Conservation (phyloP, 2,888 invertebrate genomes). For the Ephialtes manifestator region DNA sequence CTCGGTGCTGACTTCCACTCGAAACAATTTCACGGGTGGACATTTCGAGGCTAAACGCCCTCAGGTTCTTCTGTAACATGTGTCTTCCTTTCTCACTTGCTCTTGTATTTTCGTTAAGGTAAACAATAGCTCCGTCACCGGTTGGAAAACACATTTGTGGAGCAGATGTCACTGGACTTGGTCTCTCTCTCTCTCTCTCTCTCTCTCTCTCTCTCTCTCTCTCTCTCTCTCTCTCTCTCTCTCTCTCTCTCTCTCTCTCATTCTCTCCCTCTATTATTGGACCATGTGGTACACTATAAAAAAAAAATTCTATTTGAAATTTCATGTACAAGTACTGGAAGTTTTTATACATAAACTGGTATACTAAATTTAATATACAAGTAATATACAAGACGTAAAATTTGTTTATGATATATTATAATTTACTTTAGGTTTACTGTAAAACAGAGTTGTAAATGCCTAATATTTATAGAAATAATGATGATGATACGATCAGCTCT, state of each 20-base stretch:
- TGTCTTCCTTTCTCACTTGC: background rate
- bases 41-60: background rate
- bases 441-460: too few species aligned
- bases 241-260: constrained; percentile 10
- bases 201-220: constrained; percentile 11
- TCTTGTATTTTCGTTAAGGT: constrained; percentile 14
- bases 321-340: too few species aligned
- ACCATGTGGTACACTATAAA: background rate
- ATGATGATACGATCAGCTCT: too few species aligned
- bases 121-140: constrained; percentile 46
- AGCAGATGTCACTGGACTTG: constrained; percentile 41
- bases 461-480: too few species aligned
- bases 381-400: too few species aligned
- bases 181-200: constrained; percentile 1
- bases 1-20: background rate
- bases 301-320: too few species aligned
- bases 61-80: background rate
- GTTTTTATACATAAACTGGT: too few species aligned
- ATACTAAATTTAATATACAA: too few species aligned
- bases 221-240: constrained; percentile 6
- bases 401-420: too few species aligned
- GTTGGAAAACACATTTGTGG: constrained; percentile 40
- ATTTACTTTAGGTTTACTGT: too few species aligned
- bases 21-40: constrained; percentile 21
- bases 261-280: background rate